Conservation (phyloP, 2,888 invertebrate species). For the Branchipolynoe longqiensis region DNA sequence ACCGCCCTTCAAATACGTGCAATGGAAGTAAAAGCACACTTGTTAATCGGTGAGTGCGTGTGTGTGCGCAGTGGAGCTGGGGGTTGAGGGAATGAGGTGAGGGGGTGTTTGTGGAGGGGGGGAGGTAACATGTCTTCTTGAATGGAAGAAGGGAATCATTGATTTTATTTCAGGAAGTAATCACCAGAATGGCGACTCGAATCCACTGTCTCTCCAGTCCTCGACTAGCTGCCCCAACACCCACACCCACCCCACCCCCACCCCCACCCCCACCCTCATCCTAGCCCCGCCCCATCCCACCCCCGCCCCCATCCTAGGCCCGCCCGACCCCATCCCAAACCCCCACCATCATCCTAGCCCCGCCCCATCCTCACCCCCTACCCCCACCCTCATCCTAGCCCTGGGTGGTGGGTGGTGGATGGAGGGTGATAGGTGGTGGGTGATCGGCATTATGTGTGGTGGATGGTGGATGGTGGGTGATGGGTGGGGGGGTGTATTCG, state of each 20-base stretch:
- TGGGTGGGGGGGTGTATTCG: too few relatives aligned
- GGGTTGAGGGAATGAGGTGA: not conserved
- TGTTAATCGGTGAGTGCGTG: too few relatives aligned
- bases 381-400: not conserved
- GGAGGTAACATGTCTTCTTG: not conserved
- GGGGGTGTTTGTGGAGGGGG: slow-evolving; percentile 7
- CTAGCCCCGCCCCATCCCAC: not conserved
- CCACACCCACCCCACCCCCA: not conserved
- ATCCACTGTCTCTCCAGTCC: not conserved
- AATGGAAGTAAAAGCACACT: too few relatives aligned
- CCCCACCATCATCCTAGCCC: too few relatives aligned
- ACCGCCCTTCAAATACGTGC: too few relatives aligned
- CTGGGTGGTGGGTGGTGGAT: not conserved
- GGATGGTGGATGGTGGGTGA: too few relatives aligned
- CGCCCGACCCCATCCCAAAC: not conserved
- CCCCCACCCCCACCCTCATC: not conserved
- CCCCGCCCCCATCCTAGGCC: not conserved
- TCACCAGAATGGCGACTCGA: slow-evolving; percentile 19
- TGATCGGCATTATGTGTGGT: too few relatives aligned
- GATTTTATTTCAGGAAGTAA: slow-evolving; percentile 11
- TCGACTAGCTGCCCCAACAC: not conserved
- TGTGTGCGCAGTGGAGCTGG: too few relatives aligned
- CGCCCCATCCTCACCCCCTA: too few relatives aligned
- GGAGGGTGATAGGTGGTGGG: too few relatives aligned
- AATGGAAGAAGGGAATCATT: slow-evolving; percentile 21